Conservation (phyloP, 2,888 invertebrate genomes). For the Nudaria mundana region DNA sequence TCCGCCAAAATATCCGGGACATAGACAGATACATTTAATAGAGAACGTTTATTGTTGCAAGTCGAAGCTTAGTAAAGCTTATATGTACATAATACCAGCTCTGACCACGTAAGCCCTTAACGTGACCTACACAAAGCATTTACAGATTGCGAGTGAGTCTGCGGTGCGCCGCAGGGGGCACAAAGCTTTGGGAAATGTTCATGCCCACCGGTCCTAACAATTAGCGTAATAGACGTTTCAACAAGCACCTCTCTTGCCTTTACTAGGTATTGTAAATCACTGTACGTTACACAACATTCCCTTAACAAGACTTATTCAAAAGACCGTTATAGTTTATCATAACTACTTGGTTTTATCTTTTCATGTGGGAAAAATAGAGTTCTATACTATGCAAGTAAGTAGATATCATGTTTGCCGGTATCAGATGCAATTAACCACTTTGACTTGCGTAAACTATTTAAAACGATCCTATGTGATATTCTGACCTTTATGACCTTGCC, state of each 20-base stretch:
- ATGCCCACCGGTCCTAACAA: constrained; percentile 44
- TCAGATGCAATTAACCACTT: too few species aligned
- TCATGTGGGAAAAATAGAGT: too few species aligned
- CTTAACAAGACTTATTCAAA: constrained; percentile 18
- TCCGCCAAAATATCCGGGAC: too few species aligned
- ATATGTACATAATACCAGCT: constrained; percentile 34
- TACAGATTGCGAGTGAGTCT: constrained; percentile 54
- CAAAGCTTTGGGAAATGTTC: constrained; percentile 52
- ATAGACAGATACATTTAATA: neutral
- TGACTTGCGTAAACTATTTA: too few species aligned
- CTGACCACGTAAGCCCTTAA: constrained; percentile 45
- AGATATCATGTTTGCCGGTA: too few species aligned
- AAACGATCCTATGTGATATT: too few species aligned
- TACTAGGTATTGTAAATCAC: constrained; percentile 33
- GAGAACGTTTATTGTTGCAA: constrained; percentile 16
- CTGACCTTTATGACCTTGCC: too few species aligned
- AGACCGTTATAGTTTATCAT: too few species aligned
- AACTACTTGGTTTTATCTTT: neutral
- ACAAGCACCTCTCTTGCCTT: constrained; percentile 29
- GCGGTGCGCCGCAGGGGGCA: constrained; percentile 46
- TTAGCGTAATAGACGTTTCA: constrained; percentile 57
- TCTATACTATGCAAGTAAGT: too few species aligned
- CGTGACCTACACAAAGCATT: constrained; percentile 55
- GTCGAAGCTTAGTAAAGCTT: constrained; percentile 31
- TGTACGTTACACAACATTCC: constrained; percentile 13